Percentiles rank a stretch among this genome's conserved stretches.
Conservation (phyloP, 2,888 invertebrate species). For the Chymomyza procnemis region DNA sequence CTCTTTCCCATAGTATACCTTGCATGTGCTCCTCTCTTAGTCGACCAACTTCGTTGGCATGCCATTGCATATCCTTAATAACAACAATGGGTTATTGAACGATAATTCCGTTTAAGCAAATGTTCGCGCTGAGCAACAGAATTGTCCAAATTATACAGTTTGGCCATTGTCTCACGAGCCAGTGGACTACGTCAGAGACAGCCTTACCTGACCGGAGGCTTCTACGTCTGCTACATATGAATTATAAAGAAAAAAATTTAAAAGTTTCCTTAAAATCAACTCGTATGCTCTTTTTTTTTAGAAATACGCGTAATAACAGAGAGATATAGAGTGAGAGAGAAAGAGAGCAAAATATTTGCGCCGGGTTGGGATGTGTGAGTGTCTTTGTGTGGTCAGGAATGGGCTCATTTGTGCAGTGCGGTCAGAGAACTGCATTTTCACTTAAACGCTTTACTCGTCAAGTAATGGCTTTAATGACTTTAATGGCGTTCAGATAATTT, state of each 20-base stretch:
- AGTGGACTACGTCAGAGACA: background rate
- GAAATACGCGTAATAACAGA: conserved; percentile 59
- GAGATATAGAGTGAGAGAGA: conserved; percentile 35
- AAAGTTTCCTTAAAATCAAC: conserved; percentile 54
- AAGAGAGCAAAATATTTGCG: too few relatives aligned
- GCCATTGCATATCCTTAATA: background rate
- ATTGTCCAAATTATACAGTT: conserved; percentile 62
- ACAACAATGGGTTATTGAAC: conserved; percentile 64
- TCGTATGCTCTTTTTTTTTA: conserved; percentile 42
- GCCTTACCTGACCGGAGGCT: background rate
- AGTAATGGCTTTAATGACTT: conserved; percentile 72
- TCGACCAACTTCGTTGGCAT: conserved; percentile 5
- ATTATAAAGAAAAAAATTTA: conserved; percentile 55
- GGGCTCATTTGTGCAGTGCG: background rate
- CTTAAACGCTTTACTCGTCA: conserved; percentile 71
- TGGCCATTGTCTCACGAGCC: background rate
- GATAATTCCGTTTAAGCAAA: conserved; percentile 73
- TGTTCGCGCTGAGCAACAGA: conserved; percentile 66
- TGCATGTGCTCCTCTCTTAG: conserved; percentile 18
- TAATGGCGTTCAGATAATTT: conserved; percentile 70
- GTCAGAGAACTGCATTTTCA: conserved; percentile 60
- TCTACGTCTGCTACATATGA: conserved; percentile 15
- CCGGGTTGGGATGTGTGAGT: background rate
- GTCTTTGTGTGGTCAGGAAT: conserved; percentile 2
- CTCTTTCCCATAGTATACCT: background rate